Evolutionary conservation across 2,888 invertebrate genomes (phyloP), one percentile per base, ranked within the genome.

Genomic region (Phlogophora meticulosa): DNA sequence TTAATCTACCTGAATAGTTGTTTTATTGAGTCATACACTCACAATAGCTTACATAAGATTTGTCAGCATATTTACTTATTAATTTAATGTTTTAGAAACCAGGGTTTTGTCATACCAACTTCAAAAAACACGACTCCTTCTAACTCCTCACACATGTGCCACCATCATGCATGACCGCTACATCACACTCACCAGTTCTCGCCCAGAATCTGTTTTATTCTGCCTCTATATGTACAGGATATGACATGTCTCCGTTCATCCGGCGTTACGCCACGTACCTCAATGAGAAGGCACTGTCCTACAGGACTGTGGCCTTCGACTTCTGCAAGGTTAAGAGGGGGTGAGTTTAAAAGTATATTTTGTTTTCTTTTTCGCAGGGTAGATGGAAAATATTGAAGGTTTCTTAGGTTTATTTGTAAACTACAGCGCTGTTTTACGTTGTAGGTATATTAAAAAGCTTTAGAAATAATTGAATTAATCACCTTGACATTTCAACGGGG

Each of bases 241-340:
- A 99, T 96, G 99, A 99, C 94, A 99, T 99, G 99, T 99, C 99
- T 57, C 99, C 99, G 84, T 99, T 99, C 95, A 99, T 99, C 92
- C 97, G 99, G 91, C 97, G 99, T 85, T 99, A 99, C 96, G 99
- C 99, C 91, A 99, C 99, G 96, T 99, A 99, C 96, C 97, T 99
- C 92, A 99, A 99, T 93, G 99, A 99, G 96, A 99, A 99, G 96
- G 99, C 99, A 58, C 96, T 99, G 83, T 99, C 99, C 13, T 99
- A 99, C 96, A 97, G 99, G 94, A 98, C 98, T 68, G 99, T 99
- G 89, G 99, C 99, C 81, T 99, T 99, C 93, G 99, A 99, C 95
- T 99, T 99, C 96, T 99, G 99, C 96, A 99, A 99, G 97, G 99
- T 99, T 61, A 99, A 99, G 95, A 96, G 99, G 91, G 99, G 99